Evolutionary conservation across 2,888 invertebrate genomes (phyloP), one percentile per base, ranked within the genome.

Genomic region (Microctonus hyperodae): DNA sequence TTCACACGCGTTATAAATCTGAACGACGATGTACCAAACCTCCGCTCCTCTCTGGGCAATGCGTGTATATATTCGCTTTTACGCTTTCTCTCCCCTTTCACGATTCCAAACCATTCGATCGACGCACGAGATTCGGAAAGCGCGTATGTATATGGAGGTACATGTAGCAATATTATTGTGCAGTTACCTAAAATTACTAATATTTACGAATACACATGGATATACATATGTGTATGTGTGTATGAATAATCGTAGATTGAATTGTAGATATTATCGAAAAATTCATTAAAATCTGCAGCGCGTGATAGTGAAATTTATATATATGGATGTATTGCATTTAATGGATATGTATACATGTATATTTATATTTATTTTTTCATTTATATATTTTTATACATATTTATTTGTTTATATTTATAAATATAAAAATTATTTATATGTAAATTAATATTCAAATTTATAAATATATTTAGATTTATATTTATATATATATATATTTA

Each of bases 181-280:
- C 33, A 53, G 53, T 28, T n/a, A 44, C 16, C 7, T 44, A 20
- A 44, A 44, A 16, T n/a, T n/a, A n/a, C n/a, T n/a, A n/a, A n/a
- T n/a, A n/a, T n/a, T n/a, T n/a, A n/a, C n/a, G n/a, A n/a, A n/a
- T n/a, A n/a, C n/a, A n/a, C 7, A 44, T 2, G 16, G 16, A 44
- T 44, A 9, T 16, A 44, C 16, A 16, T 44, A 44, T 44, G 16
- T 44, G 44, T 44, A 28, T n/a, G 16, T 44, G 44, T 44, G 16
- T 44, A 16, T 44, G 20, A 44, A 44, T 44, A 55, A 31, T 75
- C 72, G 71, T 68, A 76, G 72, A 78, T 76, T 74, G 74, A 76
- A 78, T 74, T 64, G 75, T 69, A 64, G 74, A 77, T 77, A 73
- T 78, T 73, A 70, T 71, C 73, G 72, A 73, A 77, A 78, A 78